Conservation (phyloP, 2,888 invertebrate species). For the Hypomecis atomaria region DNA sequence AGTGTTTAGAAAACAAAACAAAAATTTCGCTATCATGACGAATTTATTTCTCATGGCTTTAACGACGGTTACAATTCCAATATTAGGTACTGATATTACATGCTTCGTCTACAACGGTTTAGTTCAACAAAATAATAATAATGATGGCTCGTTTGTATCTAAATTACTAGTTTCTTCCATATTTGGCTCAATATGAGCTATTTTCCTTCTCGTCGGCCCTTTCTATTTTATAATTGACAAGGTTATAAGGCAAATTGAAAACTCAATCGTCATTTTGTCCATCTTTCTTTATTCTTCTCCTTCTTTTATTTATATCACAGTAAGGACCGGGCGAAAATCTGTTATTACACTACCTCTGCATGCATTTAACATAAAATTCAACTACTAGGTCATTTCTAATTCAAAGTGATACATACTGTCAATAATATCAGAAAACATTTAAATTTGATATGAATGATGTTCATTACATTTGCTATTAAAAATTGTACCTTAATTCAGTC, state of each 20-base stretch:
- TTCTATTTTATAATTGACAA: conserved; percentile 67
- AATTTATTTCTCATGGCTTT: conserved; percentile 79
- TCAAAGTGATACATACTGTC: conserved; percentile 55
- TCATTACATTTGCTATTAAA: conserved; percentile 67
- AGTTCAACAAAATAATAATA: conserved; percentile 63
- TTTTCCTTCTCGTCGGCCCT: conserved; percentile 77
- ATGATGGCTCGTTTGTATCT: conserved; percentile 76
- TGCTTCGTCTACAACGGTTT: conserved; percentile 65
- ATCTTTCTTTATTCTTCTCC: conserved; percentile 60
- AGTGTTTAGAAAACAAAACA: conserved; percentile 56
- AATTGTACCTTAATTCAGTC: conserved; percentile 83
- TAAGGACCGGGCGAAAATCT: conserved; percentile 83
- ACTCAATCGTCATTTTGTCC: conserved; percentile 60
- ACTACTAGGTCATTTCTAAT: conserved; percentile 70
- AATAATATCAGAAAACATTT: conserved; percentile 73
- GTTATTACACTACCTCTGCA: conserved; percentile 79
- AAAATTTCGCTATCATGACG: conserved; percentile 66
- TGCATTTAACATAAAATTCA: conserved; percentile 77
- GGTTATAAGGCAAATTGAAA: conserved; percentile 67
- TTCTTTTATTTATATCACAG: conserved; percentile 77
- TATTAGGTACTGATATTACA: conserved; percentile 60
- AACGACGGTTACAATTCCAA: conserved; percentile 75
- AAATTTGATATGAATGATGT: conserved; percentile 54
- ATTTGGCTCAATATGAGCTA: conserved; percentile 83
- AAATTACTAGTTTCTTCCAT: conserved; percentile 74